Base-by-base conservation (phyloP, 2,797 vertebrate genomes). In the Pogoniulus pusillus region DNA sequence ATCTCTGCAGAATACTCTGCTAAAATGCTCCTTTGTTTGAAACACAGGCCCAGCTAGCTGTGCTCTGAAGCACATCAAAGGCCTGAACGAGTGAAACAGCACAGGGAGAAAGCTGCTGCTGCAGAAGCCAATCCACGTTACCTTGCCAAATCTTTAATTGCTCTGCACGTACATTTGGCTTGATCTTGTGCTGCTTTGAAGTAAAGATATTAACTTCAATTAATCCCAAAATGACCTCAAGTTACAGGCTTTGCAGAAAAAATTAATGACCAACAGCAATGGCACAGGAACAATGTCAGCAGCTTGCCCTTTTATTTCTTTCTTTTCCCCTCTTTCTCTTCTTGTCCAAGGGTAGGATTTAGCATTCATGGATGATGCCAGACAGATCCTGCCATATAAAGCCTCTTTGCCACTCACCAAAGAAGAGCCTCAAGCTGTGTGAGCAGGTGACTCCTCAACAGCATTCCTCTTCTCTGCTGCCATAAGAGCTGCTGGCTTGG, bases 131-230 rank as follows among this genome's bases (percentile, higher is more conserved):
- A 92, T 34, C 68, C 71, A 16, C 45, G 51, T 81, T 84, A 87
- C 83, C 92, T 95, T 88, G 91, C 92, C 92, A 94, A 89, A 77
- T 71, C 72, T 88, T 84, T 95, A 94, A 95, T 90, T 95, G 93
- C 94, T 83, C 2, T 34, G 82, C 47, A 32, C 70, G 83, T 82
- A 71, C 55, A 30, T 91, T 90, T 91, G 85, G 78, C 83, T 93
- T 95, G 85, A 93, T 84, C 85, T 86, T 35, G 47, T 53, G 71
- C 69, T 91, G 87, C 90, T 96, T 91, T 92, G 91, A 96, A 95
- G 80, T 71, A 34, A 91, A 92, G 81, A 88, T 57, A 93, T 86
- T 91, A 90, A 78, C 65, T 88, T 87, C 83, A 93, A 94, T 93
- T 95, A 93, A 91, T 95, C 82, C 87, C 62, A 39, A 90, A 94